A percentile compares a stretch with the other conserved stretches of the same genome.
Conservation (phyloP, 1,140 invertebrate genomes). For the Eumeta japonica region DNA sequence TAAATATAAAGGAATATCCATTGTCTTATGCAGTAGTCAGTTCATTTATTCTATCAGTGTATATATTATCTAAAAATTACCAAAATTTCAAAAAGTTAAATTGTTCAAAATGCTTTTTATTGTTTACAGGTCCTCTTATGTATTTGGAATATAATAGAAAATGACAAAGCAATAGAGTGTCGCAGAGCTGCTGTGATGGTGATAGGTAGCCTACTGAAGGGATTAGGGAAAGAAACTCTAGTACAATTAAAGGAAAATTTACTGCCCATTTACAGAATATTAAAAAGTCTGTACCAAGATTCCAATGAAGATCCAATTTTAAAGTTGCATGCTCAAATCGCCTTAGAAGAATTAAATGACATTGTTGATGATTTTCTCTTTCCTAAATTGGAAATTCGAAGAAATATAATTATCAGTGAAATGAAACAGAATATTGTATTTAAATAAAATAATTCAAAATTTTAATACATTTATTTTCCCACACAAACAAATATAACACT, state of each 20-base stretch:
- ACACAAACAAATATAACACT: too few relatives aligned
- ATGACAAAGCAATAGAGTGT: slow-evolving; percentile 69
- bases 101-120: slow-evolving; percentile 6
- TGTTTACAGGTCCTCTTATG: slow-evolving; percentile 68
- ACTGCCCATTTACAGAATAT: slow-evolving; percentile 66
- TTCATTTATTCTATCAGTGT: too few relatives aligned
- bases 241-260: slow-evolving; percentile 65
- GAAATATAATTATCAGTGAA: slow-evolving; percentile 62
- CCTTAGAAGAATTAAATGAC: slow-evolving; percentile 73
- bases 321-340: slow-evolving; percentile 70
- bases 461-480: too few relatives aligned
- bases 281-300: slow-evolving; percentile 65
- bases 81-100: too few relatives aligned
- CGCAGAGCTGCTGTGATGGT: slow-evolving; percentile 78
- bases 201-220: slow-evolving; percentile 69
- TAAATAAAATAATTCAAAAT: slow-evolving; percentile 42
- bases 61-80: too few relatives aligned
- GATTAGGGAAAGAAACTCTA: slow-evolving; percentile 69
- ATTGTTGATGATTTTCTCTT: slow-evolving; percentile 67
- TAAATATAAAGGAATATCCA: too few relatives aligned
- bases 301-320: slow-evolving; percentile 67
- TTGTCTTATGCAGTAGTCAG: too few relatives aligned
- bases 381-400: slow-evolving; percentile 57
- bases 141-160: slow-evolving; percentile 65
- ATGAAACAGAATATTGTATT: slow-evolving; percentile 21